phyloP scores from a whole-genome alignment of 1,140 invertebrate genomes.

The Aphelenchoides fujianensis region DNA sequence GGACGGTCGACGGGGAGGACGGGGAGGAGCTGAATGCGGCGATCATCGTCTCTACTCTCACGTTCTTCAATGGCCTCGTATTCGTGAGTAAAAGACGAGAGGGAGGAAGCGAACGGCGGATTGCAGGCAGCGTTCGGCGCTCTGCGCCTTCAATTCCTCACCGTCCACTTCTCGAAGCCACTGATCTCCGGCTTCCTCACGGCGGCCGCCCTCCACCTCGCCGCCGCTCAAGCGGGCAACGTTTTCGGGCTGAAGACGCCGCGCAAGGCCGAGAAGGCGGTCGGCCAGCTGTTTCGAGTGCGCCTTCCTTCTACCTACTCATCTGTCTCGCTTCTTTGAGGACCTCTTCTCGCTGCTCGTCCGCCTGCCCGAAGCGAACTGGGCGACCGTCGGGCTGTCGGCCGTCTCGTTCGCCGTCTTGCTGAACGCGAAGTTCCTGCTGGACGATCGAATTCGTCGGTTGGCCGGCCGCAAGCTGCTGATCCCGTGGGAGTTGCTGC shows the following conservation, averaged over 20 bases:
- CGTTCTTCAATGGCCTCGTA: conserved; percentile 4
- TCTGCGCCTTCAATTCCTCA: conserved; percentile 15
- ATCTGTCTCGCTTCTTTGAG: neutral
- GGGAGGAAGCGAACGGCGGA: neutral
- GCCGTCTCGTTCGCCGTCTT: neutral
- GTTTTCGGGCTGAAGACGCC: neutral
- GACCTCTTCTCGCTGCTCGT: neutral
- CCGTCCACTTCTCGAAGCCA: conserved; percentile 17
- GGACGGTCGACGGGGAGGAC: too few relatives aligned
- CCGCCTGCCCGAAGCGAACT: neutral
- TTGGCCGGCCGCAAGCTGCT: neutral
- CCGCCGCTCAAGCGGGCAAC: neutral
- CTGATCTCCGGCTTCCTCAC: conserved; percentile 18
- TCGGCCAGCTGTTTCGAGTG: conserved; percentile 8
- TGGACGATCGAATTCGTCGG: neutral
- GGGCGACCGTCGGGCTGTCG: neutral
- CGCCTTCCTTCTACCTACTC: neutral
- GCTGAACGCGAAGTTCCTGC: neutral
- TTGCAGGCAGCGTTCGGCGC: conserved; percentile 5
- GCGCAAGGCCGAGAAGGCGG: neutral
- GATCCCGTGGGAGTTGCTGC: conserved; percentile 13
- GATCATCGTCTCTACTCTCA: conserved; percentile 23
- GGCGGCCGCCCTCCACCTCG: conserved; percentile 4
- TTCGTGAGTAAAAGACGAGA: neutral
- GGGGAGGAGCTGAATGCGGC: conserved; percentile 1